Evolutionary conservation across 2,888 invertebrate genomes (phyloP), one percentile per base, ranked within the genome.

Genomic region (Ephialtes manifestator): DNA sequence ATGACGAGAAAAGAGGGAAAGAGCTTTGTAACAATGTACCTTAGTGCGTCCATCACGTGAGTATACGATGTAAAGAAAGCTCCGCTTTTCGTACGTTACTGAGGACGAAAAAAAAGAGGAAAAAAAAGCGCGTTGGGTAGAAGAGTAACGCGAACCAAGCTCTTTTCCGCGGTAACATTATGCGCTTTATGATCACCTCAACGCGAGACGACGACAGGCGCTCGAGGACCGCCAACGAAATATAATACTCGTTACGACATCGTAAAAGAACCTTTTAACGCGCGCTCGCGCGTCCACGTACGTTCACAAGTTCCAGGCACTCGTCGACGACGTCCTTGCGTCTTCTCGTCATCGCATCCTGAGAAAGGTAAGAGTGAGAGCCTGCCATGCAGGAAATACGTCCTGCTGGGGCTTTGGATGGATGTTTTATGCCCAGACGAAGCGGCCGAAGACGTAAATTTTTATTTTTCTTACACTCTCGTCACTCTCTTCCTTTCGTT

Each of bases 261-360:
- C 92, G 90, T 92, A 92, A 92, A 92, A 91, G 89, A 92, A 91
- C 89, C 92, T 92, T 92, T 92, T 90, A 92, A 91, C 90, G 88
- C 86, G 89, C 90, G 89, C 90, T 88, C 80, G 82, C 87, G 71
- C 80, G 70, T 78, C 48, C 87, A 83, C 86, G 82, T 28, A 83
- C 74, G 76, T 82, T 81, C 83, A 20, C 83, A 20, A 83, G 70
- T 83, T 68, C 82, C 75, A 20, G n/a, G 70, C 75, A 71, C 67
- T 81, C 75, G 67, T 15, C 72, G 53, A 75, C 72, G 35, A 74
- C 81, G 77, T 80, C 72, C 63, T 75, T 53, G 55, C 60, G 28
- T 31, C 60, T 53, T 63, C 68, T 75, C 60, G 28, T 72, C 79
- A 53, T 79, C 84, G 67, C 31, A 24, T 72, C 8, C 13, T 48